A percentile compares a stretch with the other conserved stretches of the same genome.
phyloP scores from a whole-genome alignment of 2,113 vertebrate genomes.

The Anolis sagrei region DNA sequence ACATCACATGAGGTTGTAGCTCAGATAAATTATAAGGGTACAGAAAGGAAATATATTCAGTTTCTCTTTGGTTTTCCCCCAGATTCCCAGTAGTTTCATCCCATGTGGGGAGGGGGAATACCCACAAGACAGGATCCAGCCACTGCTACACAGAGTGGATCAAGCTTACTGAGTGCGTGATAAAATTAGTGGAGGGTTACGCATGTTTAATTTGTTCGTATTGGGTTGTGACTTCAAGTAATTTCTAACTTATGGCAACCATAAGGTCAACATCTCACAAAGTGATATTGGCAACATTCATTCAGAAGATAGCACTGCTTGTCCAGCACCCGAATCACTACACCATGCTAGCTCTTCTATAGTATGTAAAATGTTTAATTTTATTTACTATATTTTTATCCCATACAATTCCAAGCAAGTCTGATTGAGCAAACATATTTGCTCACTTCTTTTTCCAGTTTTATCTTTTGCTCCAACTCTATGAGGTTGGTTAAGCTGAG shows the following conservation, averaged over 20 bases:
- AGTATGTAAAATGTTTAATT: neutral
- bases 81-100: neutral
- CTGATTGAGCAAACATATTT: neutral
- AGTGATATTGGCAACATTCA: too few species aligned
- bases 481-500: neutral
- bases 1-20: neutral
- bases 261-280: too few species aligned
- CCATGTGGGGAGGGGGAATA: neutral
- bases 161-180: neutral
- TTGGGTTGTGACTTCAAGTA: too few species aligned
- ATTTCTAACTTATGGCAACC: too few species aligned
- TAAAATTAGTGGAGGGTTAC: neutral
- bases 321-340: too few species aligned
- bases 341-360: too few species aligned
- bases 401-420: neutral
- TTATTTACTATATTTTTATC: neutral
- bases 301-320: too few species aligned
- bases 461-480: neutral
- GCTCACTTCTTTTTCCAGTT: neutral
- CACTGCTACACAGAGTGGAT: neutral
- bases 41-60: neutral
- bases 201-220: neutral
- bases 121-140: neutral
- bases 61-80: conserved; percentile 26
- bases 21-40: neutral